Percentiles rank a stretch among this genome's conserved stretches.
Evolutionary conservation across 1,140 invertebrate species (phyloP).

Genomic region (Delia radicum): DNA sequence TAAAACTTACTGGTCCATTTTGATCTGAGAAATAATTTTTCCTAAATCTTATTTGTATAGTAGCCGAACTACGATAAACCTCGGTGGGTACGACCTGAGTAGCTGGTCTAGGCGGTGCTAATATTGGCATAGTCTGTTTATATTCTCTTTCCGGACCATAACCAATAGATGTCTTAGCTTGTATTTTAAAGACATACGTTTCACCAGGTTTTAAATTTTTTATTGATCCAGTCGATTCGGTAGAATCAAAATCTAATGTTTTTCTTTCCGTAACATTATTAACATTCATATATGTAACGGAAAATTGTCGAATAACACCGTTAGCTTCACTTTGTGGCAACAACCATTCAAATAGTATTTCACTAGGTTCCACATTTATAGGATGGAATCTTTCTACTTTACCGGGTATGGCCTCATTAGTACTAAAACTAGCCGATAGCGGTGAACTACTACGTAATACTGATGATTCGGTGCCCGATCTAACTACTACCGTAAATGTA

Average conservation of each 20-base stretch:
- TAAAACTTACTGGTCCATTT: conserved; percentile 70
- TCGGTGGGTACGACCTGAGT: conserved; percentile 77
- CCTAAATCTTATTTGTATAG: conserved; percentile 82
- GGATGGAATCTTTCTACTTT: conserved; percentile 76
- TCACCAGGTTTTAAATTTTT: conserved; percentile 75
- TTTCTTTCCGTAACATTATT: conserved; percentile 64
- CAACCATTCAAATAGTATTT: conserved; percentile 81
- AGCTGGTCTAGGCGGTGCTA: conserved; percentile 77
- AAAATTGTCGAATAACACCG: conserved; percentile 80
- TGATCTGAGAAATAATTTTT: conserved; percentile 89
- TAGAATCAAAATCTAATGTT: conserved; percentile 68
- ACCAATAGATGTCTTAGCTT: conserved; percentile 82
- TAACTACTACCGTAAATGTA: conserved; percentile 84
- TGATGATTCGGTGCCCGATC: conserved; percentile 76
- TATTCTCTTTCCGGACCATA: conserved; percentile 72
- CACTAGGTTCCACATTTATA: conserved; percentile 75
- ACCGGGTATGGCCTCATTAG: conserved; percentile 80
- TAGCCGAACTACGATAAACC: conserved; percentile 75
- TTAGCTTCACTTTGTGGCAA: conserved; percentile 77
- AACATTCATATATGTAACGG: conserved; percentile 73
- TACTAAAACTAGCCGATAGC: conserved; percentile 77
- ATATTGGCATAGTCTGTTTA: conserved; percentile 81
- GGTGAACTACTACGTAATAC: conserved; percentile 74
- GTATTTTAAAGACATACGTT: conserved; percentile 80
- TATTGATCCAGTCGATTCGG: conserved; percentile 70